Base-by-base conservation (phyloP, 2,113 vertebrate genomes). In the Piaya cayana region DNA sequence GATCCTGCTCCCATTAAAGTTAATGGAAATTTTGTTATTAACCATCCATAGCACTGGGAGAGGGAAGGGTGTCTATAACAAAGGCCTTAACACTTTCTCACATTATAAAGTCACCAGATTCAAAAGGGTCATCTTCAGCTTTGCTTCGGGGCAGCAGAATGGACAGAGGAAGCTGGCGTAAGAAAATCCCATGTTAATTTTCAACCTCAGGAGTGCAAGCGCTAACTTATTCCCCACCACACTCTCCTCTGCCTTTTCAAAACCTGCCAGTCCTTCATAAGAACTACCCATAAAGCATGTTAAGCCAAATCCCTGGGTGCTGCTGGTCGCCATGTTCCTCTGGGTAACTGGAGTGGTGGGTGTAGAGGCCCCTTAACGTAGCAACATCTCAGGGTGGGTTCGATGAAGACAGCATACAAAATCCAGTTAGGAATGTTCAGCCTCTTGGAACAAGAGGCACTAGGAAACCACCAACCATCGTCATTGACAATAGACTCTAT, bases 401-500 rank as follows among this genome's bases (percentile, higher is more conserved):
- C 63, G 70, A 50, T 0, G 0, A 89, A 90, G 58, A 43, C 55
- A 67, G 58, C 45, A 56, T 27, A n/a, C 32, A 84, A 91, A 84
- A 56, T 76, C 60, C 17, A 15, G n/a, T 39, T 60, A 55, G 78
- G n/a, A 43, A 22, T 8, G 12, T 34, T 91, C 88, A 92, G n/a
- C 37, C 37, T 72, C 53, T 55, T 70, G 82, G 91, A 91, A 88
- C 39, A 56, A 74, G 50, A 93, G 56, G 68, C 71, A 65, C 67
- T 68, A 70, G 76, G 56, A 94, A 96, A 94, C 68, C 88, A 96
- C 69, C 65, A 81, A 64, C 68, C n/a, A 52, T 77, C 76, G 82
- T 65, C 78, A 55, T 20, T 74, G 85, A 94, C 92, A 96, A 86
- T 67, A 91, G 92, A 63, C 64, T 82, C 94, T 52, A 78, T 93